Evolutionary conservation across 2,797 vertebrate genomes (phyloP).

Genomic region (Platalea minor): DNA sequence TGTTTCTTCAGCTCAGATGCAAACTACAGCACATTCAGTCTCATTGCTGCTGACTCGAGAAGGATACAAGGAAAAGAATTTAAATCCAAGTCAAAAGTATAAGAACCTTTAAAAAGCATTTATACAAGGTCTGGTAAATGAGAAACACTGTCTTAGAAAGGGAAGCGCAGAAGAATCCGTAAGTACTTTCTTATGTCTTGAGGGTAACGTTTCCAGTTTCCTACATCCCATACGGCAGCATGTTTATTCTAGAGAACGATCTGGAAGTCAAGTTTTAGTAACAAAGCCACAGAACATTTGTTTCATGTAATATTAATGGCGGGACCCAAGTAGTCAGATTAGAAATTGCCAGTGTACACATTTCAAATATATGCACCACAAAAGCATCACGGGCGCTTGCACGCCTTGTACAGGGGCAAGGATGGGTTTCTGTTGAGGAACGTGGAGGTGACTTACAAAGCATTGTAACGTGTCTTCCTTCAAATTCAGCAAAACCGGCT

Average conservation of each 20-base stretch:
- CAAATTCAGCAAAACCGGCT: background rate
- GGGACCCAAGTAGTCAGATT: background rate
- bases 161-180: background rate
- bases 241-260: background rate
- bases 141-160: background rate
- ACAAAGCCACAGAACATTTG: background rate
- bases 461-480: accelerated
- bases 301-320: background rate
- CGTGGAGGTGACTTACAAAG: background rate
- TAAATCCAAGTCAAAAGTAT: background rate
- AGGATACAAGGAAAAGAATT: background rate
- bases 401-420: background rate
- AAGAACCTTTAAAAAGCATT: background rate
- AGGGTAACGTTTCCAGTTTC: background rate
- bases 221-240: background rate
- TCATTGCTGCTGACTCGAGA: background rate
- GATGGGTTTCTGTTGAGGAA: background rate
- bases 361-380: background rate
- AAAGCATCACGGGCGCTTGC: background rate
- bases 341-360: background rate
- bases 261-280: background rate
- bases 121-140: background rate
- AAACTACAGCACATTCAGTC: background rate
- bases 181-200: background rate
- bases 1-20: background rate